These are phyloP conservation scores for Hippocampus barbouri DNA, from an alignment of 2,113 vertebrate genomes.

Conservation along the genomic window DNA sequence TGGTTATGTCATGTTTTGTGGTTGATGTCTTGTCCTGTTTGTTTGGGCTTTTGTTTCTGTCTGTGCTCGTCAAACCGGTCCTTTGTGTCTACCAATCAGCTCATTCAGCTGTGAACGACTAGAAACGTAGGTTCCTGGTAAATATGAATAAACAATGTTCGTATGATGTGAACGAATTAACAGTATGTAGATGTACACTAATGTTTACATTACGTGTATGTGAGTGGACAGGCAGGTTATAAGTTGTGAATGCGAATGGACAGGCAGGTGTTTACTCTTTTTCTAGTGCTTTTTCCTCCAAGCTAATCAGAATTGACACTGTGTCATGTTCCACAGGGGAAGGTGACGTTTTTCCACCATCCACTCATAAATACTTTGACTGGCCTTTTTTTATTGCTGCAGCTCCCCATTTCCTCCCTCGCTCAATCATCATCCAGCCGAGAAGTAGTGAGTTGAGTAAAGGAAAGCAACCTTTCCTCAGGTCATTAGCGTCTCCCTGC, in stretches of 20 bases:
- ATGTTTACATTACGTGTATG: neutral
- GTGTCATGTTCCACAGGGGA: constrained; percentile 3
- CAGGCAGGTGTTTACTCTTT: neutral
- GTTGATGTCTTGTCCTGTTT: too few relatives aligned
- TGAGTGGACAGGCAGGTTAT: neutral
- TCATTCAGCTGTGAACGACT: too few relatives aligned
- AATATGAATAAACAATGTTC: too few relatives aligned
- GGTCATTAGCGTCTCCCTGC: constrained; percentile 62
- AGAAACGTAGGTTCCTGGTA: too few relatives aligned
- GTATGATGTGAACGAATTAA: too few relatives aligned
- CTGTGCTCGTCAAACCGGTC: too few relatives aligned
- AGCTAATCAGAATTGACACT: neutral
- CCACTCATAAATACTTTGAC: constrained; percentile 38
- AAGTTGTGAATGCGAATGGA: neutral
- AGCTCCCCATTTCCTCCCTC: constrained; percentile 39
- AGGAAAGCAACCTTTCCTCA: constrained; percentile 52
- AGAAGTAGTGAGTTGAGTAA: constrained; percentile 43
- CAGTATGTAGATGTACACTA: too few relatives aligned
- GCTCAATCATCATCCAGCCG: constrained; percentile 51
- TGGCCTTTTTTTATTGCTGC: constrained; percentile 45
- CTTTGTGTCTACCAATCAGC: too few relatives aligned
- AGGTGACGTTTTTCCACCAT: constrained; percentile 25
- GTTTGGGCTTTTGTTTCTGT: too few relatives aligned
- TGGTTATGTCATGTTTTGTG: too few relatives aligned
- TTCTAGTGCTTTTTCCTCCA: neutral